Conservation (phyloP, 1,140 invertebrate genomes). For the Diploscapter pachys region DNA sequence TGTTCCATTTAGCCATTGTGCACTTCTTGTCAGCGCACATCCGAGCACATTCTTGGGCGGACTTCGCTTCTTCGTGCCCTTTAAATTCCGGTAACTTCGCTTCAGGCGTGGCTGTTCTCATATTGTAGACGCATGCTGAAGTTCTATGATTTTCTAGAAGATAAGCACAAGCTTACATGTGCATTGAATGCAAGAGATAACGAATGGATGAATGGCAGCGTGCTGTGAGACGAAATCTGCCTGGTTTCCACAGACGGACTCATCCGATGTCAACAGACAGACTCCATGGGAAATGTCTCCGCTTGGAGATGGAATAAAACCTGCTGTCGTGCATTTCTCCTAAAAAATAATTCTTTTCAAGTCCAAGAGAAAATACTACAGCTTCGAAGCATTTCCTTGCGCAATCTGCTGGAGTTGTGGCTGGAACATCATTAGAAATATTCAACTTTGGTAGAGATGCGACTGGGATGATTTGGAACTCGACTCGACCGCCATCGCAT, state of each 20-base stretch:
- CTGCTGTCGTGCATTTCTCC: slow-evolving; percentile 50
- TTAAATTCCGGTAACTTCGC: slow-evolving; percentile 42
- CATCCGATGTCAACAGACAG: slow-evolving; percentile 52
- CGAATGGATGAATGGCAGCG: slow-evolving; percentile 53
- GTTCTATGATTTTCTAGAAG: not conserved
- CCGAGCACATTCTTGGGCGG: slow-evolving; percentile 53
- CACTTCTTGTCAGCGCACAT: slow-evolving; percentile 46
- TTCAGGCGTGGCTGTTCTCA: slow-evolving; percentile 38
- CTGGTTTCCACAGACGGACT: slow-evolving; percentile 29
- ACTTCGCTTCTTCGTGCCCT: slow-evolving; percentile 28
- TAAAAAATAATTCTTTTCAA: slow-evolving; percentile 35
- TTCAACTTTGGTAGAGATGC: slow-evolving; percentile 49
- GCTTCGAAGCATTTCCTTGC: slow-evolving; percentile 55
- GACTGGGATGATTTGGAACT: slow-evolving; percentile 55
- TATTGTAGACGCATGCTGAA: slow-evolving; percentile 55
- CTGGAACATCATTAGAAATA: slow-evolving; percentile 58
- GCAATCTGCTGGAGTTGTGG: slow-evolving; percentile 54
- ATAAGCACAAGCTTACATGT: slow-evolving; percentile 41
- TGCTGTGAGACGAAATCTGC: slow-evolving; percentile 49
- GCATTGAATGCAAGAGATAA: slow-evolving; percentile 57
- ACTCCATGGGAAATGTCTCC: slow-evolving; percentile 47
- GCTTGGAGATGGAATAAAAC: slow-evolving; percentile 53
- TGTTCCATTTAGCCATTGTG: slow-evolving; percentile 50
- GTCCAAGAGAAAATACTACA: slow-evolving; percentile 27
- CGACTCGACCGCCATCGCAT: slow-evolving; percentile 47